Conservation (phyloP, 2,888 invertebrate genomes). For the Aproaerema taeniolella region DNA sequence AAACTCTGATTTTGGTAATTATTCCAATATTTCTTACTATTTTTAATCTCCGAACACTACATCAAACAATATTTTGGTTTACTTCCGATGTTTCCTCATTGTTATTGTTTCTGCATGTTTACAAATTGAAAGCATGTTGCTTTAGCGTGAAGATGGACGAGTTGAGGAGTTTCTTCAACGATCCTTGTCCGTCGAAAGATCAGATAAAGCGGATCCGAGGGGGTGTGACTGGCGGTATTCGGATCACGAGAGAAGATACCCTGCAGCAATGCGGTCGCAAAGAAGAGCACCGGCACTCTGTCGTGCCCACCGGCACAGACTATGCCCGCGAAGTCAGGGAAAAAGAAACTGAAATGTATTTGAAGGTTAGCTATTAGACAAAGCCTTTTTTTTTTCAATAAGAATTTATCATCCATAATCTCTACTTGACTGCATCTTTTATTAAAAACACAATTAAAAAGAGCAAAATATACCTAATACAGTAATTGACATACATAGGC, state of each 20-base stretch:
- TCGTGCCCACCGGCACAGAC: conserved; percentile 45
- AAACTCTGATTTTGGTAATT: no score
- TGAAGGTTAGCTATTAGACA: conserved; percentile 41
- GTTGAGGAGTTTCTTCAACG: conserved; percentile 49
- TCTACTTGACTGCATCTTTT: no score
- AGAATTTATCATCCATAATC: no score
- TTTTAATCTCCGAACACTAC: no score
- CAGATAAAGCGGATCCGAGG: conserved; percentile 46
- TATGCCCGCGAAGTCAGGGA: conserved; percentile 51
- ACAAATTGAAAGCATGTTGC: background rate
- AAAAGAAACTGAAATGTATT: conserved; percentile 46
- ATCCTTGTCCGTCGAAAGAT: conserved; percentile 42
- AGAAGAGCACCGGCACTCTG: conserved; percentile 50
- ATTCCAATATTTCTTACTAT: no score
- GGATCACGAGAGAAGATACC: conserved; percentile 46
- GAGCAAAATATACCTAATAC: no score
- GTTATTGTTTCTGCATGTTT: background rate
- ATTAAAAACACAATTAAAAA: no score
- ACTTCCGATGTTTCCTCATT: no score
- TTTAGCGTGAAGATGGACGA: conserved; percentile 47
- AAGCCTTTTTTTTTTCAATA: no score
- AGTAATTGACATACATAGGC: no score
- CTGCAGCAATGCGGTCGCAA: conserved; percentile 40
- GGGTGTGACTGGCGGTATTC: conserved; percentile 51
- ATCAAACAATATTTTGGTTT: no score